Conservation (phyloP, 2,113 vertebrate species). For the Podocnemis expansa region DNA sequence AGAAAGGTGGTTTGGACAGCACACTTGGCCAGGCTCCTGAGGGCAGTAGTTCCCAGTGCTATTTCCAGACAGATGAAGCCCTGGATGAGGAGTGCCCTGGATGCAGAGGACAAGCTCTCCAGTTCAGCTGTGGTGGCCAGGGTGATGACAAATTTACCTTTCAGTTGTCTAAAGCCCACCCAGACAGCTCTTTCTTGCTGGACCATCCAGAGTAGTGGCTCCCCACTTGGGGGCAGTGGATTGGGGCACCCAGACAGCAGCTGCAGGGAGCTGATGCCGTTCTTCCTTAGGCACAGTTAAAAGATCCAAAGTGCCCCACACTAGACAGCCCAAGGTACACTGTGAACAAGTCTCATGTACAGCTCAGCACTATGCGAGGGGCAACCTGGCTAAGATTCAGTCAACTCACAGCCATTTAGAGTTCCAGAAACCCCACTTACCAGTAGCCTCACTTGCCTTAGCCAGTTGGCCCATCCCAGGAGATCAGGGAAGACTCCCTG, state of each 20-base stretch:
- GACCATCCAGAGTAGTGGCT: background rate
- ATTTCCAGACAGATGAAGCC: background rate
- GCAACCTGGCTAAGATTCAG: background rate
- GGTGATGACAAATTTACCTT: background rate
- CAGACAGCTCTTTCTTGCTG: background rate
- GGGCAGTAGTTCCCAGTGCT: background rate
- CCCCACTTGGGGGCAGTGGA: background rate
- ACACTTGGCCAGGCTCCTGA: rapidly evolving
- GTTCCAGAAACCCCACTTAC: too few species aligned
- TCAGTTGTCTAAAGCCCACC: too few species aligned
- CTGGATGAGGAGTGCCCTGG: too few species aligned
- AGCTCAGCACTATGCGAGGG: background rate
- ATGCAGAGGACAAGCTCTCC: background rate
- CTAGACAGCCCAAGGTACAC: background rate
- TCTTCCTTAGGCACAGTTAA: background rate
- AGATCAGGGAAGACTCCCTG: background rate
- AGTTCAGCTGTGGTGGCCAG: background rate
- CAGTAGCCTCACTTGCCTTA: rapidly evolving
- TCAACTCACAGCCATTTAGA: background rate
- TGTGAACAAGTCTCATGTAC: background rate
- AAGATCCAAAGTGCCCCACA: background rate
- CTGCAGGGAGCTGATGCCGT: background rate
- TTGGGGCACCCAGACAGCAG: background rate
- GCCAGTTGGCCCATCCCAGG: background rate
- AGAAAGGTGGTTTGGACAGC: background rate